Base-by-base conservation (phyloP, 2,113 vertebrate species). In the Oenanthe melanoleuca region DNA sequence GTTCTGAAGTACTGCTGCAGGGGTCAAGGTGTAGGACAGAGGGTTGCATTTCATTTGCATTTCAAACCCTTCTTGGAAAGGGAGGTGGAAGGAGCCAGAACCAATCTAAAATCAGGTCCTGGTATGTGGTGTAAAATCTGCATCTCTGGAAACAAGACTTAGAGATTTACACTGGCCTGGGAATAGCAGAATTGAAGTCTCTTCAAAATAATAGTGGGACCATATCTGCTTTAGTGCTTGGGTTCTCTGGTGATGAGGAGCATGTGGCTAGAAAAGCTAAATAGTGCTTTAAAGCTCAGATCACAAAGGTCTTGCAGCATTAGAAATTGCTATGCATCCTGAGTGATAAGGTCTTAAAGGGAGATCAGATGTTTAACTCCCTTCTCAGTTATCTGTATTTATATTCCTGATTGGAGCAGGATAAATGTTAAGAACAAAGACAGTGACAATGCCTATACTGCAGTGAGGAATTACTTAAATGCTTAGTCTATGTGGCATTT, bases 11-110 rank as follows among this genome's bases (percentile, higher is more conserved):
- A 45, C 47, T 61, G 14, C 60, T 78, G 28, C 5, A 25, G 21
- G 33, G 26, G 9, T 53, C 25, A 70, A 50, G 0, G 0, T 19
- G 16, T 25, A 33, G 38, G 33, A 40, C 17, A 50, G 28, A 74
- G 65, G 17, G 16, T 3, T 33, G 18, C 9, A 31, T 57, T 84
- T 31, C 25, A 42, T 57, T 45, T 81, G 15, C 1, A 1, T 71
- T 67, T 85, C 47, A 74, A 47, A 55, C 2, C 2, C 9, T 53
- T 53, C 22, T 66, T 56, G 33, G 42, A 80, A 52, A 63, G 22
- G 28, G 55, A 31, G 14, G 12, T 61, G 52, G 50, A 65, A 78
- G 7, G 10, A 61, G 17, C 7, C 23, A 61, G 5, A 28, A 59
- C 4, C 38, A 63, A 79, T 23, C 14, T 17, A 17, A 65, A 84